Evolutionary conservation across 2,888 invertebrate species (phyloP), one percentile per base, ranked within the genome.

Genomic region (Marronus borbonicus): DNA sequence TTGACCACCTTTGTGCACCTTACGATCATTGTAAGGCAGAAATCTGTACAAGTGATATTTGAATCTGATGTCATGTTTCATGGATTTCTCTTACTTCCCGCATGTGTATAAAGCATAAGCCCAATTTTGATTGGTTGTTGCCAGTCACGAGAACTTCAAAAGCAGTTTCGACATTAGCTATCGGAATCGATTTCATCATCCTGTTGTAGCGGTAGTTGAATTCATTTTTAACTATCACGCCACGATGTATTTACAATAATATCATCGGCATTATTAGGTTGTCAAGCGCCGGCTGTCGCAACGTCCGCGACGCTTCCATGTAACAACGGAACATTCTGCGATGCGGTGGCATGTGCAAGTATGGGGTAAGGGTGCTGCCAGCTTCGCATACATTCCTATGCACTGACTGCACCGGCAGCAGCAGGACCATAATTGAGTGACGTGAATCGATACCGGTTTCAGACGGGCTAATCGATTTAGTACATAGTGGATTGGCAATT

Each of bases 381-480:
- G 31, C 31, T 5, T 5, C 31, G 31, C 5, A 12, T 12, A 44
- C 12, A 72, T 70, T 64, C 55, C 77, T 64, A 20, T 44, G 8
- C 31, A 65, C 31, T 14, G 72, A 24, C 52, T 72, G 65, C 65
- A 77, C 31, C 31, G 5, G 52, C 70, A 72, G 66, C 76, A 49
- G 75, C 76, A 60, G 75, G 76, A 75, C 75, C 20, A 69, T 80
- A 82, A 81, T 81, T 82, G 82, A 82, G 79, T 81, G 80, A 81
- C 81, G 78, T 79, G 66, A 76, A 79, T 79, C 78, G 81, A 79
- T 80, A 80, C 77, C 79, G 76, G 79, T 75, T 78, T 78, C 80
- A 80, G 78, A 81, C 76, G 81, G 76, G 76, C 83, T 85, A 85
- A 85, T 85, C 85, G 84, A 86, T 86, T 85, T 85, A 84, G 84